Percentiles rank a stretch among this genome's conserved stretches.
Evolutionary conservation across 1,140 invertebrate species (phyloP).

Genomic region (Andrena cerasifolii): DNA sequence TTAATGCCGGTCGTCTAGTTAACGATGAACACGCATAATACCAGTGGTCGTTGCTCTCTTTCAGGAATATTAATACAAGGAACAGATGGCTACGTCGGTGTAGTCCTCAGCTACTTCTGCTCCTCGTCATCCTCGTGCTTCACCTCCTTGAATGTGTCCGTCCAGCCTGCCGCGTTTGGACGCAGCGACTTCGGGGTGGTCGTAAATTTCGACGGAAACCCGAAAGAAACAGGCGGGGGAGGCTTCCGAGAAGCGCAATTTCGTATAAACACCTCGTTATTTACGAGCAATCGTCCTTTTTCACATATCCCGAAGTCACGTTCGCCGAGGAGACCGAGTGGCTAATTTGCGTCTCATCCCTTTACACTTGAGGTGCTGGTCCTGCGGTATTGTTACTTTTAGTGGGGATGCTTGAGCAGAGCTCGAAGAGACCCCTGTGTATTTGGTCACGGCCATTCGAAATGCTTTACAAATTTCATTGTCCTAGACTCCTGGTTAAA

Average conservation of each 20-base stretch:
- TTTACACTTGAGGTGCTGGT: background rate
- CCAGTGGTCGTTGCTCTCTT: slow-evolving; percentile 54
- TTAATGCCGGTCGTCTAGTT: slow-evolving; percentile 53
- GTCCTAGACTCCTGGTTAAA: too few relatives aligned
- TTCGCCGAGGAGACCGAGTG: background rate
- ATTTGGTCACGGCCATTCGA: too few relatives aligned
- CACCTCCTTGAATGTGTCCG: slow-evolving; percentile 5
- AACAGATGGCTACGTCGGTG: slow-evolving; percentile 2
- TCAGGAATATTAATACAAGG: slow-evolving; percentile 61
- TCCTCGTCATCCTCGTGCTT: background rate
- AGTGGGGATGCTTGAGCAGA: too few relatives aligned
- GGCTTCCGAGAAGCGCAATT: slow-evolving; percentile 66
- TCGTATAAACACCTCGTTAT: slow-evolving; percentile 67
- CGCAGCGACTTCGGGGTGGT: slow-evolving; percentile 46
- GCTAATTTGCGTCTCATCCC: slow-evolving; percentile 31
- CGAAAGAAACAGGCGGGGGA: slow-evolving; percentile 46
- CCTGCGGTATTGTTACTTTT: too few relatives aligned
- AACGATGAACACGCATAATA: slow-evolving; percentile 56
- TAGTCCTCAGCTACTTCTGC: background rate
- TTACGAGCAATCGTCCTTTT: slow-evolving; percentile 62
- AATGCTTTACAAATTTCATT: too few relatives aligned
- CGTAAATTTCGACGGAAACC: slow-evolving; percentile 65
- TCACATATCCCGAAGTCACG: slow-evolving; percentile 17
- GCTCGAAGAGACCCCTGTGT: too few relatives aligned
- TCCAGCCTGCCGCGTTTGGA: slow-evolving; percentile 25